Conservation (phyloP, 1,140 invertebrate genomes). For the Megathymus violae region DNA sequence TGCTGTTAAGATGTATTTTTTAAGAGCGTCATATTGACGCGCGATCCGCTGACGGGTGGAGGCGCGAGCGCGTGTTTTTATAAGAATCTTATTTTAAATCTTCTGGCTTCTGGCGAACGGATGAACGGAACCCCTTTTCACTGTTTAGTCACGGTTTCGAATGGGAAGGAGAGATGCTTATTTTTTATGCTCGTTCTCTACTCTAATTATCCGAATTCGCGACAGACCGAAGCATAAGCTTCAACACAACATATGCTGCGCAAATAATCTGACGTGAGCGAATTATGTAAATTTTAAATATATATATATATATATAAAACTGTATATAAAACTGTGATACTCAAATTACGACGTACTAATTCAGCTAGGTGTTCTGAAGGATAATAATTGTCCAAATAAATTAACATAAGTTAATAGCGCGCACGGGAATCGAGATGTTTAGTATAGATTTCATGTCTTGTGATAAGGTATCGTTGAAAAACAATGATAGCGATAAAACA, state of each 20-base stretch:
- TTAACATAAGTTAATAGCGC: slow-evolving; percentile 21
- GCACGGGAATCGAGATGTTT: slow-evolving; percentile 16
- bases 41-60: slow-evolving; percentile 52
- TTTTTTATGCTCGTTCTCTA: slow-evolving; percentile 32
- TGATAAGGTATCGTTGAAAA: slow-evolving; percentile 46
- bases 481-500: slow-evolving; percentile 66
- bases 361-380: too few species aligned
- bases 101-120: slow-evolving; percentile 57
- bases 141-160: slow-evolving; percentile 72
- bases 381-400: slow-evolving; percentile 2
- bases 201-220: slow-evolving; percentile 33
- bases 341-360: too few species aligned
- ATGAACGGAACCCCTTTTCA: slow-evolving; percentile 62
- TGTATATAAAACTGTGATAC: background rate
- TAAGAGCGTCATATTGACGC: slow-evolving; percentile 77
- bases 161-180: slow-evolving; percentile 59
- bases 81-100: slow-evolving; percentile 68
- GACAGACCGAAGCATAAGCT: slow-evolving; percentile 46
- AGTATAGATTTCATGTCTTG: slow-evolving; percentile 44
- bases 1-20: slow-evolving; percentile 77
- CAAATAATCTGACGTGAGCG: background rate
- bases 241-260: slow-evolving; percentile 31
- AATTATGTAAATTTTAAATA: background rate
- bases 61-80: slow-evolving; percentile 65
- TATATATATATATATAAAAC: background rate